Percentiles rank a stretch among this genome's conserved stretches.
Evolutionary conservation across 2,888 invertebrate genomes (phyloP).

Genomic region (Desoria tigrina): DNA sequence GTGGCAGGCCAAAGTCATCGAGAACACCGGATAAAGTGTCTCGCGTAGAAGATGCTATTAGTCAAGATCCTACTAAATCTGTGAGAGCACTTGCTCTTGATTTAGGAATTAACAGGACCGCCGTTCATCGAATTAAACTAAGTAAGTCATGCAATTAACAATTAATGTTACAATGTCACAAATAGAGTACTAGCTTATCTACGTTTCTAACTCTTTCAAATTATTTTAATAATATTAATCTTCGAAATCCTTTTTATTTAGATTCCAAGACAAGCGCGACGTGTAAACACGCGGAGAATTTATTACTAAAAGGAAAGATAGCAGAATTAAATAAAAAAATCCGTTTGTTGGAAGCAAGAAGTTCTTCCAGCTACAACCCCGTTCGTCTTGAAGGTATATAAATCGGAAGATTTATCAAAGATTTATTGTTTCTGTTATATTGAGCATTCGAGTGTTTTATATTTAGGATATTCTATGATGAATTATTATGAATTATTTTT

Average conservation of each 20-base stretch:
- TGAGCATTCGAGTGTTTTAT: no score
- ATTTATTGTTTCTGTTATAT: no score
- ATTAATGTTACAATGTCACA: not conserved
- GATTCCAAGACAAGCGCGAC: constrained; percentile 39
- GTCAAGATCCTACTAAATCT: constrained; percentile 48
- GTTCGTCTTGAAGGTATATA: no score
- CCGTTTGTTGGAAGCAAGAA: constrained; percentile 14
- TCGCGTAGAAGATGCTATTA: constrained; percentile 45
- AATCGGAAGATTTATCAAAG: no score
- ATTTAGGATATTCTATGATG: no score
- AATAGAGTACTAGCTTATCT: no score
- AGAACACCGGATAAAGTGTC: constrained; percentile 43
- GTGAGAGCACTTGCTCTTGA: constrained; percentile 43
- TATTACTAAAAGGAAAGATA: constrained; percentile 41
- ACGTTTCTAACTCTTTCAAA: no score
- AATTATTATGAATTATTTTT: no score
- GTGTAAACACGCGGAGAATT: constrained; percentile 42
- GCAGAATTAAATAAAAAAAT: constrained; percentile 34
- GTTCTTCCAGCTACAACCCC: no score
- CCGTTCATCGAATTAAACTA: constrained; percentile 49
- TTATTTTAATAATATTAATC: no score
- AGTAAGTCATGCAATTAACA: constrained; percentile 30
- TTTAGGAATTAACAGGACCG: constrained; percentile 48
- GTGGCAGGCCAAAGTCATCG: constrained; percentile 45
- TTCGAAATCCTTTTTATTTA: no score